Conservation (phyloP, 2,888 invertebrate species). For the Erebia palarica region DNA sequence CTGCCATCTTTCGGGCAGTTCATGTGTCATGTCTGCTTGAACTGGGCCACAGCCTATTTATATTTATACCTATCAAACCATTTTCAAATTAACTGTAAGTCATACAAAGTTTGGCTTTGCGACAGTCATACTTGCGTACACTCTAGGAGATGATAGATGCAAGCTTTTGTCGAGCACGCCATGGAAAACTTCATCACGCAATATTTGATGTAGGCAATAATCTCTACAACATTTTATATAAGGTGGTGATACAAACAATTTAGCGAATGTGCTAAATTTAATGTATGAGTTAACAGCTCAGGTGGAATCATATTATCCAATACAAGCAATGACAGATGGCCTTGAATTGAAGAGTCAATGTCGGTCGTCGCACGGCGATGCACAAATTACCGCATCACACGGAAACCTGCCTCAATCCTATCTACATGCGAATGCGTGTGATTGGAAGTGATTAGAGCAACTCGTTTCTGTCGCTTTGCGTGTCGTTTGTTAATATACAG, state of each 20-base stretch:
- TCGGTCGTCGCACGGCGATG: slow-evolving; percentile 54
- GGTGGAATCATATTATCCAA: slow-evolving; percentile 37
- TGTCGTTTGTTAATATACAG: slow-evolving; percentile 3
- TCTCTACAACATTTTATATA: neutral
- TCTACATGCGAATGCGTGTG: slow-evolving; percentile 28
- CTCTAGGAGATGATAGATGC: too few relatives aligned
- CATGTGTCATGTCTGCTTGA: neutral
- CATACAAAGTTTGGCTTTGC: too few relatives aligned
- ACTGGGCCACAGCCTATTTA: too few relatives aligned
- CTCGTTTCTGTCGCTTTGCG: slow-evolving; percentile 5
- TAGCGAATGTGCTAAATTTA: too few relatives aligned
- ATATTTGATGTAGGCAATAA: too few relatives aligned
- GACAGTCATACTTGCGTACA: too few relatives aligned
- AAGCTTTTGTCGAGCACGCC: too few relatives aligned
- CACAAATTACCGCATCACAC: slow-evolving; percentile 55
- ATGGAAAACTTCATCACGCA: too few relatives aligned
- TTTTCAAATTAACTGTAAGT: too few relatives aligned
- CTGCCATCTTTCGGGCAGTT: neutral
- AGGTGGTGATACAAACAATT: neutral
- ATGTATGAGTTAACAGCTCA: neutral
- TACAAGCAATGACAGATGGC: slow-evolving; percentile 54
- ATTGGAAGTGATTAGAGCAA: slow-evolving; percentile 12
- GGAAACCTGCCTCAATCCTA: slow-evolving; percentile 51
- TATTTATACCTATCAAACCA: too few relatives aligned
- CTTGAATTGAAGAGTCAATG: slow-evolving; percentile 63